Percentiles rank a stretch among this genome's conserved stretches.
Conservation (phyloP, 30 jellyfish, hydroid and myxozoan genomes). For the Aurelia sp. region DNA sequence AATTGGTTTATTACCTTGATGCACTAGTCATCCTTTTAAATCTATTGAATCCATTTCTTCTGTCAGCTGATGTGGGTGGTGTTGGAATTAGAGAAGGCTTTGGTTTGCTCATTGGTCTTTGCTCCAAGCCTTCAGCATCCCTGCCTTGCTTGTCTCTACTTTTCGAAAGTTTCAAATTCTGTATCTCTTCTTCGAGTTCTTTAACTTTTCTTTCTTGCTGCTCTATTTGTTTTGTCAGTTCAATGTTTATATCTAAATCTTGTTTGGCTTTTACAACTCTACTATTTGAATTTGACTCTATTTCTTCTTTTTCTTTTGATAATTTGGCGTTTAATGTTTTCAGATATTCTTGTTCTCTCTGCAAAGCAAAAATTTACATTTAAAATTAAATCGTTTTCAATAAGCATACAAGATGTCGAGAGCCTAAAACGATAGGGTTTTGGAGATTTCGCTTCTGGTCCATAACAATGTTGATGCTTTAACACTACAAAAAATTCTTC, state of each 20-base stretch:
- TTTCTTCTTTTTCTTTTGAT: slow-evolving; percentile 49
- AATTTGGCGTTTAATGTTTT: slow-evolving; percentile 67
- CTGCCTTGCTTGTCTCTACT: slow-evolving; percentile 1
- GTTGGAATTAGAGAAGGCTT: slow-evolving; percentile 73
- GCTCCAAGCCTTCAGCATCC: slow-evolving; percentile 18
- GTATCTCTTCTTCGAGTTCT: slow-evolving; percentile 81
- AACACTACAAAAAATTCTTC: too few species aligned
- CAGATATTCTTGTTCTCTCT: slow-evolving; percentile 89
- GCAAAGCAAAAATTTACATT: not conserved
- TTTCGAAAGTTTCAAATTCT: slow-evolving; percentile 46
- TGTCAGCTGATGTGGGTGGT: slow-evolving; percentile 81
- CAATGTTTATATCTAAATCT: slow-evolving; percentile 52
- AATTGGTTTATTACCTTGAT: slow-evolving; percentile 8
- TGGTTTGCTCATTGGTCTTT: slow-evolving; percentile 33
- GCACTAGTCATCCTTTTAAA: slow-evolving; percentile 57
- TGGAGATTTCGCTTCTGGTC: too few species aligned
- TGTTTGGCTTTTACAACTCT: slow-evolving; percentile 70
- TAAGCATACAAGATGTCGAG: not conserved
- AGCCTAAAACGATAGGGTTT: too few species aligned
- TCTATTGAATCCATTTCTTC: slow-evolving; percentile 54
- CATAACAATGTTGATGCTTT: too few species aligned
- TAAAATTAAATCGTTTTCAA: not conserved
- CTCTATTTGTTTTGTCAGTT: slow-evolving; percentile 75
- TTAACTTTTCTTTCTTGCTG: slow-evolving; percentile 82
- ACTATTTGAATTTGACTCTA: slow-evolving; percentile 46